phyloP scores from a whole-genome alignment of 2,113 vertebrate genomes.

The Chloebia gouldiae region DNA sequence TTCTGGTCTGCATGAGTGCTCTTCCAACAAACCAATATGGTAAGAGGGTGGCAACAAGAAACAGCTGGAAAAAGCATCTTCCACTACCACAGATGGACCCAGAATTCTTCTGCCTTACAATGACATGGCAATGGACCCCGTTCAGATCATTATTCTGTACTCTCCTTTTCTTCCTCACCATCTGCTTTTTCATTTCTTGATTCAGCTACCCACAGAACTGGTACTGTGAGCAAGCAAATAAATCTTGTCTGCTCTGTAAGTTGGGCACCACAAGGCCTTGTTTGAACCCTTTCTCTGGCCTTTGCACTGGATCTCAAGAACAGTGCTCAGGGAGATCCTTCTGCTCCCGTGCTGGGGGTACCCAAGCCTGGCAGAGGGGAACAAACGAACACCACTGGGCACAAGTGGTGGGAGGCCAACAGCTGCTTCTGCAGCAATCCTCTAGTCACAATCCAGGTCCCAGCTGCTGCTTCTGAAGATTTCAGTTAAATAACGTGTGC shows the following conservation, averaged over 20 bases:
- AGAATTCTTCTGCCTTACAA: neutral
- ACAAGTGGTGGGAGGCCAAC: neutral
- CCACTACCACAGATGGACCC: neutral
- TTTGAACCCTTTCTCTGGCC: neutral
- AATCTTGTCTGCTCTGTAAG: neutral
- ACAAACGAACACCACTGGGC: neutral
- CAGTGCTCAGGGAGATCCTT: neutral
- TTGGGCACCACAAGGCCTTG: neutral
- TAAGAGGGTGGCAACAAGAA: accelerated
- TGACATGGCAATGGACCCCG: neutral
- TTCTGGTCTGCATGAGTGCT: neutral
- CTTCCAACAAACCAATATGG: neutral
- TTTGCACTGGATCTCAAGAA: neutral
- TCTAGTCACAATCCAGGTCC: neutral
- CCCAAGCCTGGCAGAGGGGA: neutral
- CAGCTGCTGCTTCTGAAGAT: neutral
- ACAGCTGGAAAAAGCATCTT: neutral
- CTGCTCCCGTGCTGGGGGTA: neutral
- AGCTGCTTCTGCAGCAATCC: neutral
- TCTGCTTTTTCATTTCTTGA: neutral
- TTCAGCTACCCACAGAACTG: neutral
- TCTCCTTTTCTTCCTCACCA: neutral
- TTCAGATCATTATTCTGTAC: neutral
- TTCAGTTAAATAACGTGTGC: neutral
- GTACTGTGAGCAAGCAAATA: neutral